These are phyloP conservation scores for Solenopsis fugax DNA, from an alignment of 1,140 invertebrate genomes.

Conservation along the genomic window DNA sequence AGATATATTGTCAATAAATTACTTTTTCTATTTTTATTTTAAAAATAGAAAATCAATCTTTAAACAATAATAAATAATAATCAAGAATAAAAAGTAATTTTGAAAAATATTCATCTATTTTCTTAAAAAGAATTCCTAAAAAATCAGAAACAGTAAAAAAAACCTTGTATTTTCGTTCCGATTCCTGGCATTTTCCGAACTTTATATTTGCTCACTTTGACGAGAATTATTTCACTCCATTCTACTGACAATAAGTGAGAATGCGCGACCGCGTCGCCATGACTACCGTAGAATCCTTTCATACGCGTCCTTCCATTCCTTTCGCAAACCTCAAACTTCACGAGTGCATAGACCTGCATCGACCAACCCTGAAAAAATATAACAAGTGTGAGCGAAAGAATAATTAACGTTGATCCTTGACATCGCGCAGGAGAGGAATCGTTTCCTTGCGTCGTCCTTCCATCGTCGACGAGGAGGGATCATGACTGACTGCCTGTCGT, in stretches of 20 bases:
- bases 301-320: neutral
- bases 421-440: neutral
- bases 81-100: too few species aligned
- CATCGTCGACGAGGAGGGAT: neutral
- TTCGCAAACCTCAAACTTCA: neutral
- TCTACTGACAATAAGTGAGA: neutral
- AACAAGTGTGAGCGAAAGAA: neutral
- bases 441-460: neutral
- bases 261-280: neutral
- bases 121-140: too few species aligned
- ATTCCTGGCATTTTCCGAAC: too few species aligned
- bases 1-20: too few species aligned
- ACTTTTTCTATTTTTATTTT: too few species aligned
- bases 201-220: too few species aligned
- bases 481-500: constrained; percentile 67
- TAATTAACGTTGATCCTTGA: constrained; percentile 5
- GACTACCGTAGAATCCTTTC: neutral
- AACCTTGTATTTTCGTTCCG: too few species aligned
- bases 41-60: too few species aligned
- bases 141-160: too few species aligned
- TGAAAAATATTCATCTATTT: too few species aligned
- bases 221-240: too few species aligned
- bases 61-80: too few species aligned
- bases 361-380: neutral
- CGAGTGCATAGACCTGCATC: neutral